A percentile compares a stretch with the other conserved stretches of the same genome.
Evolutionary conservation across 2,797 vertebrate genomes (phyloP).

Genomic region (Merluccius polli): DNA sequence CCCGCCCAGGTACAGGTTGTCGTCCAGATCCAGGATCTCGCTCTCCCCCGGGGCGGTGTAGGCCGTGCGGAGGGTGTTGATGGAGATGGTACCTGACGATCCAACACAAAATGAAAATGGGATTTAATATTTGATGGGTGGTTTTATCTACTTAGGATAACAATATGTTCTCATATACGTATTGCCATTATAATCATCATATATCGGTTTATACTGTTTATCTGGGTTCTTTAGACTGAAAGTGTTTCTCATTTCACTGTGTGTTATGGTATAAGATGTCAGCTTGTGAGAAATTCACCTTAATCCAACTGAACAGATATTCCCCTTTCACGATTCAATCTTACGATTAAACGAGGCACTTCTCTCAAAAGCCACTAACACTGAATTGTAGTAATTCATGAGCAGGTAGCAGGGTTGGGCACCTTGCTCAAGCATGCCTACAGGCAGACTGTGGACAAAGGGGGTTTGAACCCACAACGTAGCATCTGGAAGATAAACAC

Average conservation of each 20-base stretch:
- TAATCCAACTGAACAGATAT: no score
- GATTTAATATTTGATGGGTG: not conserved
- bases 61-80: constrained; percentile 90
- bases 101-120: not conserved
- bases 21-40: constrained; percentile 95
- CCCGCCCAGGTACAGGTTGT: constrained; percentile 93
- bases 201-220: no score
- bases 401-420: not conserved
- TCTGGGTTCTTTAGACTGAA: no score
- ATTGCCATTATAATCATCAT: no score
- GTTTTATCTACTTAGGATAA: no score
- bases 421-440: not conserved
- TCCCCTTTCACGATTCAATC: not conserved
- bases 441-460: not conserved
- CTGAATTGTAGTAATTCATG: not conserved
- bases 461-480: not conserved
- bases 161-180: no score
- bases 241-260: no score
- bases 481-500: not conserved
- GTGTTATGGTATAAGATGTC: no score
- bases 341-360: not conserved
- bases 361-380: not conserved
- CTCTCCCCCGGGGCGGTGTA: constrained; percentile 96
- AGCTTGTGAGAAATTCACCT: no score
- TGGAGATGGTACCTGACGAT: constrained; percentile 90